phyloP scores from a whole-genome alignment of 37 sponge, comb jelly and placozoan species.

The Cliona cf. orientalis region DNA sequence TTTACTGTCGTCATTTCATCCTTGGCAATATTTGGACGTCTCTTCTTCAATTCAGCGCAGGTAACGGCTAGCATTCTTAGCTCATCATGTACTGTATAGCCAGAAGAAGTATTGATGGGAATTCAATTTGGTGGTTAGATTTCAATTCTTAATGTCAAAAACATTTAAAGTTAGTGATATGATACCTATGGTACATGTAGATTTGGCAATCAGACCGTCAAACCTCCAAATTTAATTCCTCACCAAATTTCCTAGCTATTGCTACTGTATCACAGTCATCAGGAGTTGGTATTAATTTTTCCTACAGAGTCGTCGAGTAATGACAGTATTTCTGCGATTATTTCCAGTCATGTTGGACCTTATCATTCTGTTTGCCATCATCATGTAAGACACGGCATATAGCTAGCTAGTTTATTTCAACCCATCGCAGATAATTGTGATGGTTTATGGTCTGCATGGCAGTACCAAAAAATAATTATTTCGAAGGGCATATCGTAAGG shows the following conservation, averaged over 20 bases:
- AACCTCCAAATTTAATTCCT: too few relatives aligned
- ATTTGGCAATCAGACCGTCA: too few relatives aligned
- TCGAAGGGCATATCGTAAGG: too few relatives aligned
- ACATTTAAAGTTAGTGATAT: too few relatives aligned
- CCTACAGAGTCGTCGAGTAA: slow-evolving; percentile 7
- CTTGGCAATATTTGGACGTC: not conserved
- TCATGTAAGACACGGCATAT: not conserved
- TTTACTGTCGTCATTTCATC: slow-evolving; percentile 14
- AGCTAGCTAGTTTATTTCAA: not conserved
- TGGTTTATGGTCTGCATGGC: too few relatives aligned
- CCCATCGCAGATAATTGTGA: not conserved
- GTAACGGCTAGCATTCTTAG: not conserved
- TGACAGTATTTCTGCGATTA: not conserved
- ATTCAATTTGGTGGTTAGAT: too few relatives aligned
- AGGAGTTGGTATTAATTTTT: not conserved
- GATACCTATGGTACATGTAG: too few relatives aligned
- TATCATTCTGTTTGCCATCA: not conserved
- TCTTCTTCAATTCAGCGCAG: not conserved
- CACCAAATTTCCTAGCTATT: too few relatives aligned
- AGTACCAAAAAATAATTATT: too few relatives aligned
- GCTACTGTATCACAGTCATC: not conserved
- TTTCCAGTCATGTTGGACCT: slow-evolving; percentile 25
- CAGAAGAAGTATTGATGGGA: not conserved
- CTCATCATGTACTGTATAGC: not conserved
- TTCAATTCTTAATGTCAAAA: too few relatives aligned